phyloP scores from a whole-genome alignment of 2,888 invertebrate genomes.

The Drosophila limbata region DNA sequence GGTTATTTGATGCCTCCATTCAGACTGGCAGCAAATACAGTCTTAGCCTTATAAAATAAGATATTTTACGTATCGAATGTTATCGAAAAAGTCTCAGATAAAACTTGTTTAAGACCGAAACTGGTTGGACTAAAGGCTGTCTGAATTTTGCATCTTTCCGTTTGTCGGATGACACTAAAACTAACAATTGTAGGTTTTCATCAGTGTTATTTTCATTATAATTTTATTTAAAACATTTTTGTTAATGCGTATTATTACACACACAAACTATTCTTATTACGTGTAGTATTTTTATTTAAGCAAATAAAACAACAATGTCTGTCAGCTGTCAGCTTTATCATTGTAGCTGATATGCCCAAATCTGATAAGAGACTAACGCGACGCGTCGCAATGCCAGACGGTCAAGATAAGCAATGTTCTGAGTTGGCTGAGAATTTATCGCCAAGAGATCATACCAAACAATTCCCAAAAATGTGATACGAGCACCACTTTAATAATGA shows the following conservation, averaged over 20 bases:
- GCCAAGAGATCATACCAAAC: not conserved
- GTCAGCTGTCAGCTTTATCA: not conserved
- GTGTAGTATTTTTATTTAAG: not conserved
- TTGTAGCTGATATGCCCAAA: not conserved
- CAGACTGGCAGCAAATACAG: constrained; percentile 36
- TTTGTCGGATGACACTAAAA: not conserved
- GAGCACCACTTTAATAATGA: not conserved
- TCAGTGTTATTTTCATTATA: not conserved
- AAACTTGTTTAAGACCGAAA: constrained; percentile 50
- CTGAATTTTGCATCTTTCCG: not conserved
- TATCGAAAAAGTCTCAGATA: constrained; percentile 1
- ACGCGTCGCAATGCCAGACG: not conserved
- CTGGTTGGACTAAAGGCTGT: constrained; percentile 42
- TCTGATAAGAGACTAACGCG: constrained; percentile 1
- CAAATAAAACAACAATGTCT: not conserved
- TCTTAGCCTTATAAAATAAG: not conserved
- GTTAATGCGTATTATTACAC: not conserved
- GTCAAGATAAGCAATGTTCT: not conserved
- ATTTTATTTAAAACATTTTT: not conserved
- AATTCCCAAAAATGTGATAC: not conserved
- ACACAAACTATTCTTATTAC: not conserved
- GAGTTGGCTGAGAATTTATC: not conserved
- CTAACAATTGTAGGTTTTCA: not conserved
- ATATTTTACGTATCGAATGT: constrained; percentile 38
- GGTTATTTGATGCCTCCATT: constrained; percentile 16